A percentile compares a stretch with the other conserved stretches of the same genome.
phyloP scores from a whole-genome alignment of 2,113 vertebrate species.

The Camelus bactrianus region DNA sequence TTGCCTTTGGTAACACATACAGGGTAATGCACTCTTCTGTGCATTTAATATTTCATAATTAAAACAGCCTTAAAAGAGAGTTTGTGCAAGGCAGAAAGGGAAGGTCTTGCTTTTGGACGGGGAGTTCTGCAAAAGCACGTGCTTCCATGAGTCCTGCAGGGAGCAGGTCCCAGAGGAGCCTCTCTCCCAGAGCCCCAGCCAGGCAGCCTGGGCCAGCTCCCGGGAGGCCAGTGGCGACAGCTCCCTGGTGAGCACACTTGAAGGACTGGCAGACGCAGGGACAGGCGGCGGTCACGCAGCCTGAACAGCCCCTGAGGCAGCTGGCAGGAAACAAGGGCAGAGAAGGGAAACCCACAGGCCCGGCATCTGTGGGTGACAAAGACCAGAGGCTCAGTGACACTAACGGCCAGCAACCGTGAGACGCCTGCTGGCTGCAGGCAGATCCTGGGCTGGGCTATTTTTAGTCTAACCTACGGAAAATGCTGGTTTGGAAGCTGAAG shows the following conservation, averaged over 20 bases:
- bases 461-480: neutral
- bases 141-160: neutral
- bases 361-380: neutral
- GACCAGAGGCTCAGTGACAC: neutral
- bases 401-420: neutral
- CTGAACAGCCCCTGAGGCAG: neutral
- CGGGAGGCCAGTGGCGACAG: rapidly evolving
- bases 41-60: neutral
- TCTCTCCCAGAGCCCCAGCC: neutral
- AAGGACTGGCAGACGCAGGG: neutral
- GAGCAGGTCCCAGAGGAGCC: neutral
- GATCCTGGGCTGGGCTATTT: neutral
- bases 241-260: neutral
- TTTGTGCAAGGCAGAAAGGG: neutral
- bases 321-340: slow-evolving; percentile 65
- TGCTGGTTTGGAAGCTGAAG: neutral
- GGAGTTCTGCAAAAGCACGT: neutral
- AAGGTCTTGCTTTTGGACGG: neutral
- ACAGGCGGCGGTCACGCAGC: neutral
- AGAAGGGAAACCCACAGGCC: slow-evolving; percentile 68
- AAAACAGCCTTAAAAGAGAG: neutral
- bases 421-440: slow-evolving; percentile 2
- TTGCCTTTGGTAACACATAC: too few species aligned
- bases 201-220: neutral
- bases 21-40: rapidly evolving